Conservation (phyloP, 2,797 vertebrate species). For the Chelidonichthys spinosus region DNA sequence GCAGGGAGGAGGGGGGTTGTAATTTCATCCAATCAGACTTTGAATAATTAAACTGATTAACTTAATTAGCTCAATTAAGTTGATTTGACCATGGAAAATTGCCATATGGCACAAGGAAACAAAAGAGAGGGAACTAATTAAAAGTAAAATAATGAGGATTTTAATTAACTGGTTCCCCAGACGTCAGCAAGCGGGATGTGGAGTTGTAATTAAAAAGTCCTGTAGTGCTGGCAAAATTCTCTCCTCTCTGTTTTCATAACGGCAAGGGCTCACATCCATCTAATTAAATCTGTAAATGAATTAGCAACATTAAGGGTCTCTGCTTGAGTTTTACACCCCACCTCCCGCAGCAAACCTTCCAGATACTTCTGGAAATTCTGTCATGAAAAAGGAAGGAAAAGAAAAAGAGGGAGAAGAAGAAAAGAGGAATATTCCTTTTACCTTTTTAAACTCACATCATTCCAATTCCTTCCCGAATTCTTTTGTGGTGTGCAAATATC, state of each 20-base stretch:
- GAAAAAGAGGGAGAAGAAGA: neutral
- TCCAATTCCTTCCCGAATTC: too few species aligned
- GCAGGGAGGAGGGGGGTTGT: constrained; percentile 46
- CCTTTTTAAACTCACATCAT: neutral
- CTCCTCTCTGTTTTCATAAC: constrained; percentile 82
- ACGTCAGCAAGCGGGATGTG: constrained; percentile 85
- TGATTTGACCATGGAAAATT: constrained; percentile 88
- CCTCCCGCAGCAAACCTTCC: constrained; percentile 69
- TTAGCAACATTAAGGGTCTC: constrained; percentile 83
- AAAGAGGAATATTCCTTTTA: neutral
- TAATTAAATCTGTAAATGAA: constrained; percentile 90
- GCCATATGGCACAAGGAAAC: constrained; percentile 89
- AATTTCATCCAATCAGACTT: constrained; percentile 86
- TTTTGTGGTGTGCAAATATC: too few species aligned
- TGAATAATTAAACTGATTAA: constrained; percentile 90
- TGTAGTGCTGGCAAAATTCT: constrained; percentile 85
- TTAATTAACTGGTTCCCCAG: constrained; percentile 90
- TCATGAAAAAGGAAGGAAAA: constrained; percentile 4
- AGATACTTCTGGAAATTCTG: constrained; percentile 58
- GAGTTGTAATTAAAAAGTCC: constrained; percentile 88
- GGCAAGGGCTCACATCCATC: constrained; percentile 82
- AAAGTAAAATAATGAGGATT: constrained; percentile 91
- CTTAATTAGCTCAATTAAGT: constrained; percentile 90
- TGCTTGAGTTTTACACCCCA: constrained; percentile 75
- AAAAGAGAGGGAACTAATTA: constrained; percentile 90